Evolutionary conservation across 2,888 invertebrate species (phyloP), one percentile per base, ranked within the genome.

Genomic region (Cheilosia pagana): DNA sequence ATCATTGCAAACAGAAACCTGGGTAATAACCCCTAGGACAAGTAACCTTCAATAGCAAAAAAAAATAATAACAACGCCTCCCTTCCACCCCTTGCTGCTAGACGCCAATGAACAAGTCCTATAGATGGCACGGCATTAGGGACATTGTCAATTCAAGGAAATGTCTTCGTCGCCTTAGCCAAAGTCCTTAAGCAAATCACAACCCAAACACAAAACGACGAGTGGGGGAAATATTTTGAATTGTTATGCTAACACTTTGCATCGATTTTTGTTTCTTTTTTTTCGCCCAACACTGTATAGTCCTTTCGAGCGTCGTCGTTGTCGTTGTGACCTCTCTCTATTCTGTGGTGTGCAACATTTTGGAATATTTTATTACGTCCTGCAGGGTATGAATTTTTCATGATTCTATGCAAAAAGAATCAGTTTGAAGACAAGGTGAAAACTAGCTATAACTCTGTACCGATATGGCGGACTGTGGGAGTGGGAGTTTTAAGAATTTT

Each of bases 341-440:
- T 63, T 71, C 43, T 39, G 39, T 65, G 23, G 43, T 55, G 48
- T 60, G 12, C 35, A 74, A 68, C 28, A 70, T 79, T 79, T 83
- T 70, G 53, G 81, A 81, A 85, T 81, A 81, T 85, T 81, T 85
- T 85, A 81, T 76, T 71, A 67, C 60, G 75, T 85, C 85, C 85
- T 85, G 81, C 48, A 62, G 67, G 85, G 39, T 81, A 85, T 85
- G 85, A 81, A 85, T 85, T 71, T 85, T 81, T 75, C 81, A 85
- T 85, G 81, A 85, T 31, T 63, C 31, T 19, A 62, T 62, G 50
- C 62, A 31, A 62, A 31, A 63, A 35, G 35, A 35, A 57, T 12
- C 77, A 55, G 41, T 55, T 77, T 57, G 71, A 62, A 62, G 67
- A 59, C 43, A 65, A 82, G 81, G 81, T 81, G 85, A 67, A 71